These are phyloP conservation scores for Neopipo cinnamomea DNA, from an alignment of 2,113 vertebrate genomes.

Conservation along the genomic window DNA sequence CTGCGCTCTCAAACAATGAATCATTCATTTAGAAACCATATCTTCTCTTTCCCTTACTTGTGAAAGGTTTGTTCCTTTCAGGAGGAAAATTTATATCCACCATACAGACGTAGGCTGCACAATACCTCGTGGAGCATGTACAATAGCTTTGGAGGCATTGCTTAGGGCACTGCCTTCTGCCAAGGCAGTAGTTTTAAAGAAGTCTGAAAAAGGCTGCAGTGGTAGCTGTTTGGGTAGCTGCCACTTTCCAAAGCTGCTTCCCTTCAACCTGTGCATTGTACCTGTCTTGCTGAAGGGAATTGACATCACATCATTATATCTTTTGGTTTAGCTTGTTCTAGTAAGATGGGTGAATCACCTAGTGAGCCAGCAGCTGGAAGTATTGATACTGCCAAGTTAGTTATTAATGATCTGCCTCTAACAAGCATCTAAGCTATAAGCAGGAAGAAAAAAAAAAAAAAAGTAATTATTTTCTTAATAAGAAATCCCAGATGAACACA, in stretches of 20 bases:
- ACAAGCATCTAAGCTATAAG: neutral
- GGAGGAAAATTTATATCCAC: slow-evolving; percentile 32
- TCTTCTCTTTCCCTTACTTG: neutral
- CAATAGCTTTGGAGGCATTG: neutral
- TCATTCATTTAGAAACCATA: slow-evolving; percentile 47
- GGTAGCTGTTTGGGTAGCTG: neutral
- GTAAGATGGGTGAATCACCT: neutral
- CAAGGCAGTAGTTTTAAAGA: neutral
- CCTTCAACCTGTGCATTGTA: neutral
- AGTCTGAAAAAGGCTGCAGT: neutral
- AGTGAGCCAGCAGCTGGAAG: neutral
- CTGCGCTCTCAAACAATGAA: slow-evolving; percentile 18
- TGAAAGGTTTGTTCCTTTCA: slow-evolving; percentile 30
- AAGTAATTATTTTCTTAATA: neutral
- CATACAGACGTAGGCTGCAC: neutral
- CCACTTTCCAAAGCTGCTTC: neutral
- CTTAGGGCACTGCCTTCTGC: neutral
- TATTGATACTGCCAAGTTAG: neutral
- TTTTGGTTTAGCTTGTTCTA: neutral
- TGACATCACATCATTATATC: neutral
- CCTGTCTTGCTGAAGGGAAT: slow-evolving; percentile 13
- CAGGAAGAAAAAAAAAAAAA: neutral
- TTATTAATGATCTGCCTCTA: neutral
- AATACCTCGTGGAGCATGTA: neutral
- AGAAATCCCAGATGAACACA: neutral